phyloP scores from a whole-genome alignment of 2,113 vertebrate genomes.

The Cololabis saira region DNA sequence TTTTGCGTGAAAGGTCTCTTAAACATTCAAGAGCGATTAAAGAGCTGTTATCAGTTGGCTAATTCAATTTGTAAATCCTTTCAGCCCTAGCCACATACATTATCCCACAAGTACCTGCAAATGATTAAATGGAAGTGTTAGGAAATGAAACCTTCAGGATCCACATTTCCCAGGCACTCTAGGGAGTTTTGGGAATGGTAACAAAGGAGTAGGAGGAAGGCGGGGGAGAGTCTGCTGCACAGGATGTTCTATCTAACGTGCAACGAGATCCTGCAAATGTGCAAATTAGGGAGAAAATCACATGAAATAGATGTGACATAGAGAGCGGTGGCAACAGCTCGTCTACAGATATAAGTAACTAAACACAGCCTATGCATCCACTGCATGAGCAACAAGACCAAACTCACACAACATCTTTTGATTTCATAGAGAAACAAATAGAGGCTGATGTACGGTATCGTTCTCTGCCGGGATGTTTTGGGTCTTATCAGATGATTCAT shows the following conservation, averaged over 20 bases:
- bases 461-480: neutral
- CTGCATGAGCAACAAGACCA: neutral
- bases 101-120: neutral
- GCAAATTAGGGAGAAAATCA: conserved; percentile 11
- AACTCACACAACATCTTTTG: neutral
- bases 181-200: neutral
- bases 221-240: conserved; percentile 3
- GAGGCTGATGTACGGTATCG: no score
- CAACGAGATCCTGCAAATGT: conserved; percentile 4
- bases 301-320: conserved; percentile 1
- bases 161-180: neutral
- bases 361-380: neutral
- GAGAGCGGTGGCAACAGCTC: neutral
- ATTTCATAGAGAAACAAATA: neutral
- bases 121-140: neutral
- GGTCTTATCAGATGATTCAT: conserved; percentile 11
- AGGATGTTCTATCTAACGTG: neutral
- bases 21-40: no score
- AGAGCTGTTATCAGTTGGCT: neutral
- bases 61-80: conserved; percentile 15
- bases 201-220: conserved; percentile 1
- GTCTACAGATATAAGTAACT: neutral
- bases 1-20: no score
- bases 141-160: neutral
- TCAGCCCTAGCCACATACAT: neutral